Evolutionary conservation across 2,113 vertebrate genomes (phyloP).

Genomic region (Austrofundulus limnaeus): DNA sequence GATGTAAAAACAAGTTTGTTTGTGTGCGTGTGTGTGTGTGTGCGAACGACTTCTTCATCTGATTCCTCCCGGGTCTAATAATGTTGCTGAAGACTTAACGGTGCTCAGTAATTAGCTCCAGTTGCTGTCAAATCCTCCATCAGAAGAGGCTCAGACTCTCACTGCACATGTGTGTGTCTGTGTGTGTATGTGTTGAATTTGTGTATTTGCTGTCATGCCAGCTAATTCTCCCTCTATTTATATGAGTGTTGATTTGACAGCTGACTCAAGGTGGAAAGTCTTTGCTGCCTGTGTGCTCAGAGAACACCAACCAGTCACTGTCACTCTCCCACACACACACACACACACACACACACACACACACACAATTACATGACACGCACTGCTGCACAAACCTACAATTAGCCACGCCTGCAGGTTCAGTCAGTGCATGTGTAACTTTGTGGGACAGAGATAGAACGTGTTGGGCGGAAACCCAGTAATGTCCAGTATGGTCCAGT

Average conservation of each 20-base stretch:
- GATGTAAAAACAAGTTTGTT: too few relatives aligned
- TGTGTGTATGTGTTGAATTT: conserved; percentile 32
- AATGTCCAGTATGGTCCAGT: conserved; percentile 35
- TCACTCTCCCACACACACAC: conserved; percentile 13
- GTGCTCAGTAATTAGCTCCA: conserved; percentile 7
- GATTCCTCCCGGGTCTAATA: conserved; percentile 18
- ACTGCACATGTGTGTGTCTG: too few relatives aligned
- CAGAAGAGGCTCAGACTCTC: conserved; percentile 9
- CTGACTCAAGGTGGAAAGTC: conserved; percentile 65
- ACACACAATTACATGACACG: conserved; percentile 9
- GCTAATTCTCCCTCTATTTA: conserved; percentile 66
- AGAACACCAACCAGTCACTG: conserved; percentile 30
- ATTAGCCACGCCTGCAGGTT: conserved; percentile 5
- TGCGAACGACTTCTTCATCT: not conserved
- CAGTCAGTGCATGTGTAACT: conserved; percentile 24
- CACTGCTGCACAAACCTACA: too few relatives aligned
- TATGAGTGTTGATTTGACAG: conserved; percentile 67
- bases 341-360: conserved; percentile 11
- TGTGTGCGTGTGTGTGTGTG: not conserved
- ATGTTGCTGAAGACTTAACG: conserved; percentile 8
- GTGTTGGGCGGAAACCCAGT: not conserved
- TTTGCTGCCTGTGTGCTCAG: conserved; percentile 30
- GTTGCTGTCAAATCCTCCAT: conserved; percentile 9
- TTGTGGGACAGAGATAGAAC: conserved; percentile 8
- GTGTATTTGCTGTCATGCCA: conserved; percentile 59